phyloP scores from a whole-genome alignment of 2,113 vertebrate species.

The Micronisus gabar region DNA sequence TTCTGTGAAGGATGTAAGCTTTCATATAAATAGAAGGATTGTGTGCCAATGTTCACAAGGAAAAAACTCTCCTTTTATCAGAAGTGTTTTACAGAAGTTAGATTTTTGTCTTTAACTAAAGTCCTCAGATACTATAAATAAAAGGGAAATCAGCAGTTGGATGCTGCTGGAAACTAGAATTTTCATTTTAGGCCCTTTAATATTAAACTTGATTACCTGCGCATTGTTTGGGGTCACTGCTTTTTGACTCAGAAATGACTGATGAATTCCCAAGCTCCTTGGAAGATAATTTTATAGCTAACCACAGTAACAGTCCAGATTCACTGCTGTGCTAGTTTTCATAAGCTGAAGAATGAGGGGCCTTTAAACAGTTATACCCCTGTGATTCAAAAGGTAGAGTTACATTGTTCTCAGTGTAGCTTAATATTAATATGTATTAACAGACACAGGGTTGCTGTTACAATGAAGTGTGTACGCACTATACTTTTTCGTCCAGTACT shows the following conservation, averaged over 20 bases:
- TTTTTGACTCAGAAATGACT: not conserved
- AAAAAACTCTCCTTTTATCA: not conserved
- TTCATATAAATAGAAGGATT: not conserved
- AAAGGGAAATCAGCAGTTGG: not conserved
- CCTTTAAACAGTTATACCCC: not conserved
- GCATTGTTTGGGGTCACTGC: not conserved
- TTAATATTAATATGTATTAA: not conserved
- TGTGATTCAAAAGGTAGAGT: not conserved
- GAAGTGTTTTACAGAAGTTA: not conserved
- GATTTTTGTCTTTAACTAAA: not conserved
- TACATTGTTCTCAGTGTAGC: not conserved
- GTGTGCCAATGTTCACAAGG: not conserved
- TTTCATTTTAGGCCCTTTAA: not conserved
- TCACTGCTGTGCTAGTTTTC: not conserved
- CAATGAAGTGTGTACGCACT: not conserved
- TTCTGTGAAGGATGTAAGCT: not conserved
- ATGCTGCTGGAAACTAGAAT: not conserved
- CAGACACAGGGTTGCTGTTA: not conserved
- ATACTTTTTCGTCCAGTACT: not conserved
- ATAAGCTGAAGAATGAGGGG: not conserved
- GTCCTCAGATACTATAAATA: not conserved
- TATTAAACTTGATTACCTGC: not conserved
- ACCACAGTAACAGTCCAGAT: not conserved
- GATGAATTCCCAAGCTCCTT: not conserved
- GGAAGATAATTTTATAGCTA: not conserved